A percentile compares a stretch with the other conserved stretches of the same genome.
Evolutionary conservation across 2,888 invertebrate species (phyloP).

Genomic region (Serripes groenlandicus): DNA sequence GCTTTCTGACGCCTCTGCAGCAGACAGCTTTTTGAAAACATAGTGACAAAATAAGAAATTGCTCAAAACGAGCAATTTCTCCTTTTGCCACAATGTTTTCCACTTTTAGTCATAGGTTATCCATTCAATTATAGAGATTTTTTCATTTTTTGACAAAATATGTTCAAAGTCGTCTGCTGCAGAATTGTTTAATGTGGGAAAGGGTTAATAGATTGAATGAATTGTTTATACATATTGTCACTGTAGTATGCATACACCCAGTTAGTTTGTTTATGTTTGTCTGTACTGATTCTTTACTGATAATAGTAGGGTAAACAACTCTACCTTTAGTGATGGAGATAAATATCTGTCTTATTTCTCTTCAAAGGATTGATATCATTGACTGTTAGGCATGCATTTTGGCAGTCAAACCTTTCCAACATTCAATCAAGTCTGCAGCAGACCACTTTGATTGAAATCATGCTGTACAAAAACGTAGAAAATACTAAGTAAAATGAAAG

Average conservation of each 20-base stretch:
- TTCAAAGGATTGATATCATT: neutral
- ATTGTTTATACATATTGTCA: neutral
- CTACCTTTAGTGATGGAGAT: neutral
- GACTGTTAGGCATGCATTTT: neutral
- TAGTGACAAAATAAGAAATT: too few species aligned
- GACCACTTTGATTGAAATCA: too few species aligned
- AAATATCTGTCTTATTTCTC: constrained; percentile 7
- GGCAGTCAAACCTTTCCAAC: too few species aligned
- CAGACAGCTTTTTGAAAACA: too few species aligned
- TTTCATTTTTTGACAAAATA: neutral
- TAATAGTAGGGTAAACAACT: constrained; percentile 6
- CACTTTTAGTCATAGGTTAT: neutral
- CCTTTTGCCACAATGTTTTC: neutral
- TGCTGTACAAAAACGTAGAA: too few species aligned
- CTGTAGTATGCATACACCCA: neutral
- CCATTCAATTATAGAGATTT: neutral
- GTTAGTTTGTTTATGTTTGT: neutral
- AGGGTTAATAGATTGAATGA: neutral
- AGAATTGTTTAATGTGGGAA: neutral
- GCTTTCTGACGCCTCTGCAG: too few species aligned
- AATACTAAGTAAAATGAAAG: too few species aligned
- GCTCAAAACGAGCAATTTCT: neutral
- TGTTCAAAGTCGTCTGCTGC: neutral
- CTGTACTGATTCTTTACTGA: neutral
- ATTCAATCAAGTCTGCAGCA: too few species aligned